Percentiles rank a stretch among this genome's conserved stretches.
Evolutionary conservation across 2,888 invertebrate genomes (phyloP).

Genomic region (Neria commutata): DNA sequence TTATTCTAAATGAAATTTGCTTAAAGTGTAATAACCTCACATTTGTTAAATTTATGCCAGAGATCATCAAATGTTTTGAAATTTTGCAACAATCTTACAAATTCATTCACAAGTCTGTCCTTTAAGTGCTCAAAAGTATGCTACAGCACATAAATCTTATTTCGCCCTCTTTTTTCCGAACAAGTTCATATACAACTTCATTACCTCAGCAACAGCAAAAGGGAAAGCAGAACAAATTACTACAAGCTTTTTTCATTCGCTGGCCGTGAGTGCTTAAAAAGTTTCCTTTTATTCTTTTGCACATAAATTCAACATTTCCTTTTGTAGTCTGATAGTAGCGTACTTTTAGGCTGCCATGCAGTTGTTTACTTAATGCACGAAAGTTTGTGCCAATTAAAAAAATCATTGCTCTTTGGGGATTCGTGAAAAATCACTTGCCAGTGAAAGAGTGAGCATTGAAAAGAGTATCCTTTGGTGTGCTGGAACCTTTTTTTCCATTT

Average conservation of each 20-base stretch:
- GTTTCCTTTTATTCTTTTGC: neutral
- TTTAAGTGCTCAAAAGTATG: neutral
- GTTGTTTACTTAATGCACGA: constrained; percentile 24
- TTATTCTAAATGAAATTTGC: no score
- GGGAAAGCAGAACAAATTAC: no score
- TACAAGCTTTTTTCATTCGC: no score
- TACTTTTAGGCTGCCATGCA: neutral
- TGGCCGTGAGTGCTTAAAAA: neutral
- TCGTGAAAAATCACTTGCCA: constrained; percentile 31
- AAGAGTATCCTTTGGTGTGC: neutral
- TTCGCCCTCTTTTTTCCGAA: no score
- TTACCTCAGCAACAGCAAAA: neutral
- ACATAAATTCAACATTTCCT: neutral
- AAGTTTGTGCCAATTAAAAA: constrained; percentile 50
- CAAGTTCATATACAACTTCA: constrained; percentile 1
- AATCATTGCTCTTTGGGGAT: constrained; percentile 47
- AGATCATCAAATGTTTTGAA: no score
- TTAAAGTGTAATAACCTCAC: no score
- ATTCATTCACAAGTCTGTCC: neutral
- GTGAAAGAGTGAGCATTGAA: neutral
- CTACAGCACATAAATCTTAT: neutral
- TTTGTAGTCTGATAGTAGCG: neutral
- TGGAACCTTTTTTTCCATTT: neutral
- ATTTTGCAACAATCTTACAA: neutral
- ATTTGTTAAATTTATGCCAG: no score